Percentiles rank a stretch among this genome's conserved stretches.
Conservation (phyloP, 2,888 invertebrate species). For the Lamellibrachia satsuma region DNA sequence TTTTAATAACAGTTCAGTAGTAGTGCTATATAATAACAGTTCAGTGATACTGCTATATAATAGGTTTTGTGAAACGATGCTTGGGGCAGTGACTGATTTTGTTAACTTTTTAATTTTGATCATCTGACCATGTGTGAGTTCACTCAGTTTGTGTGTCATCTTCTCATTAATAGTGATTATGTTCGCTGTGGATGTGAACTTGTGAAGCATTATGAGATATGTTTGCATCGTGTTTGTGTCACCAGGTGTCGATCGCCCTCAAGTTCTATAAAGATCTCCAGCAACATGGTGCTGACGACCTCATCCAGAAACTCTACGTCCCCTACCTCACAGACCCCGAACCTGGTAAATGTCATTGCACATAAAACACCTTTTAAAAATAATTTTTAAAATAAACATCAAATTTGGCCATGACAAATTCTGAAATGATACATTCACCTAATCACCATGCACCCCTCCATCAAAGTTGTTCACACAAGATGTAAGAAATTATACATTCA, state of each 20-base stretch:
- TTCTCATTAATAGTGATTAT: not conserved
- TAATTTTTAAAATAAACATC: not conserved
- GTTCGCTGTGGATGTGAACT: not conserved
- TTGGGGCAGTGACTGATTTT: too few relatives aligned
- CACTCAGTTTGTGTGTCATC: too few relatives aligned
- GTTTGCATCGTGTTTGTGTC: not conserved
- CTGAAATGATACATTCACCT: too few relatives aligned
- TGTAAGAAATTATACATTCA: too few relatives aligned
- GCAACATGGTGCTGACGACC: constrained; percentile 96
- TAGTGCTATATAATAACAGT: not conserved
- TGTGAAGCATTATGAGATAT: not conserved
- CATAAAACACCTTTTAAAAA: not conserved
- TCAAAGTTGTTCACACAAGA: too few relatives aligned
- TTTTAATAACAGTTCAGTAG: constrained; percentile 17
- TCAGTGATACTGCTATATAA: too few relatives aligned
- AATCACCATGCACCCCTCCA: too few relatives aligned
- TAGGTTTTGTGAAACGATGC: too few relatives aligned
- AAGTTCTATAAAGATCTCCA: constrained; percentile 98
- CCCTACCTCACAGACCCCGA: constrained; percentile 83
- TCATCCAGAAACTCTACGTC: constrained; percentile 92
- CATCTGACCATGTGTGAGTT: too few relatives aligned
- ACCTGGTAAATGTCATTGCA: constrained; percentile 73
- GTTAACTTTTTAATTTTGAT: too few relatives aligned
- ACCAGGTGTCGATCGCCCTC: constrained; percentile 95
- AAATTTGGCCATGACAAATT: not conserved